Evolutionary conservation across 2,888 invertebrate genomes (phyloP).

Genomic region (Pterostichus madidus): DNA sequence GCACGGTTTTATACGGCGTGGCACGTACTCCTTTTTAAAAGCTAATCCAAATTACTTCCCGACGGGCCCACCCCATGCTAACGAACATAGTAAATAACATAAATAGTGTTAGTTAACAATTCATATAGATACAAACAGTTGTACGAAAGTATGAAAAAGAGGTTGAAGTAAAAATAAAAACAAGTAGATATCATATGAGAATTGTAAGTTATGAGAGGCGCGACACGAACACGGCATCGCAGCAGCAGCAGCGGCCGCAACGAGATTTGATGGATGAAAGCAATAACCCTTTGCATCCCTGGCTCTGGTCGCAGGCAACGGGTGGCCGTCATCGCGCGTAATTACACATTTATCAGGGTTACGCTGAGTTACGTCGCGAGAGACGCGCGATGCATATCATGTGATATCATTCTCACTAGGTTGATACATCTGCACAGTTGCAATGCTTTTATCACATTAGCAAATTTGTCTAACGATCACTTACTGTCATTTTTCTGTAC

Average conservation of each 20-base stretch:
- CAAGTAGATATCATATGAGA: neutral
- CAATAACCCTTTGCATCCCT: conserved; percentile 67
- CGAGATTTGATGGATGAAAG: conserved; percentile 66
- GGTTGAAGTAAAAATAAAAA: neutral
- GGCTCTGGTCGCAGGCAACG: conserved; percentile 59
- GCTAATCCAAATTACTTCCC: too few species aligned
- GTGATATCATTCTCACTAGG: neutral
- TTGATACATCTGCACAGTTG: neutral
- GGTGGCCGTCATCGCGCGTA: conserved; percentile 65
- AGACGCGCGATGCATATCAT: neutral
- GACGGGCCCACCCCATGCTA: too few species aligned
- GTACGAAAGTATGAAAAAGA: too few species aligned
- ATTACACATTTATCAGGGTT: conserved; percentile 67
- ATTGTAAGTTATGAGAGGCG: conserved; percentile 8
- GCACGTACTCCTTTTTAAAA: too few species aligned
- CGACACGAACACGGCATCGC: neutral
- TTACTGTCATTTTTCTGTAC: too few species aligned
- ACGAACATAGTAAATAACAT: too few species aligned
- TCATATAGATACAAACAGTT: too few species aligned
- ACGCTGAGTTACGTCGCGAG: conserved; percentile 37
- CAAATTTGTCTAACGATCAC: too few species aligned
- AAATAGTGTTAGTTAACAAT: too few species aligned
- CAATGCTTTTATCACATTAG: too few species aligned
- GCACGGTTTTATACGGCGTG: too few species aligned
- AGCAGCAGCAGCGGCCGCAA: neutral